Conservation (phyloP, 2,888 invertebrate species). For the Aphelenchoides bicaudatus region DNA sequence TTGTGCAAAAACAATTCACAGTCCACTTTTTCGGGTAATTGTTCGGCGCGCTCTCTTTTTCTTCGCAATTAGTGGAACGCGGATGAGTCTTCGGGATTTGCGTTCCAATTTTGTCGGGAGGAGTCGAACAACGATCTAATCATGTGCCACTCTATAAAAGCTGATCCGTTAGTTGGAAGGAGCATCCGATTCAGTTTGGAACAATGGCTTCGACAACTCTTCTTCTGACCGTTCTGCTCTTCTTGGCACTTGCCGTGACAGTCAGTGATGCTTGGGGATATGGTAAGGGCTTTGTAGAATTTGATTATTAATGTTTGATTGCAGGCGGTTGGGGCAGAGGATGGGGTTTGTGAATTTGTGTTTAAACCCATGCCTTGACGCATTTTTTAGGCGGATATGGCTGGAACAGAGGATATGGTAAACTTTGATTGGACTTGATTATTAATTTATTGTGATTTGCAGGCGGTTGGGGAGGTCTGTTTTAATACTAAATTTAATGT, state of each 20-base stretch:
- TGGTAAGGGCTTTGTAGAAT: neutral
- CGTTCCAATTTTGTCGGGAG: neutral
- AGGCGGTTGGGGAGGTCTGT: too few relatives aligned
- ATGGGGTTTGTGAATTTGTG: neutral
- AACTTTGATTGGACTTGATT: neutral
- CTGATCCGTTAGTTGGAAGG: too few relatives aligned
- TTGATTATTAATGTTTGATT: neutral
- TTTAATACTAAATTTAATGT: neutral
- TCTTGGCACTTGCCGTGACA: neutral
- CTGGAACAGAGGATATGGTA: neutral
- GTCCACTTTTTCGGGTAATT: neutral
- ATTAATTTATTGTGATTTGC: neutral
- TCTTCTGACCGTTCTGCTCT: constrained; percentile 5
- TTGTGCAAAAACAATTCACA: too few relatives aligned
- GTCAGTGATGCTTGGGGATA: constrained; percentile 9
- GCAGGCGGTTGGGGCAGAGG: constrained; percentile 9
- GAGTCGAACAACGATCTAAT: neutral
- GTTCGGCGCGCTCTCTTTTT: too few relatives aligned
- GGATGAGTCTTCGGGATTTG: neutral
- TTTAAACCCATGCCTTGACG: too few relatives aligned
- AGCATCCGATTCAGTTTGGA: neutral
- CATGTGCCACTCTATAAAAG: neutral
- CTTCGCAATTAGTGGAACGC: neutral
- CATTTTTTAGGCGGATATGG: neutral
- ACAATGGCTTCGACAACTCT: constrained; percentile 2